Percentiles rank a stretch among this genome's conserved stretches.
Evolutionary conservation across 2,113 vertebrate genomes (phyloP).

Genomic region (Trogon surrucura): DNA sequence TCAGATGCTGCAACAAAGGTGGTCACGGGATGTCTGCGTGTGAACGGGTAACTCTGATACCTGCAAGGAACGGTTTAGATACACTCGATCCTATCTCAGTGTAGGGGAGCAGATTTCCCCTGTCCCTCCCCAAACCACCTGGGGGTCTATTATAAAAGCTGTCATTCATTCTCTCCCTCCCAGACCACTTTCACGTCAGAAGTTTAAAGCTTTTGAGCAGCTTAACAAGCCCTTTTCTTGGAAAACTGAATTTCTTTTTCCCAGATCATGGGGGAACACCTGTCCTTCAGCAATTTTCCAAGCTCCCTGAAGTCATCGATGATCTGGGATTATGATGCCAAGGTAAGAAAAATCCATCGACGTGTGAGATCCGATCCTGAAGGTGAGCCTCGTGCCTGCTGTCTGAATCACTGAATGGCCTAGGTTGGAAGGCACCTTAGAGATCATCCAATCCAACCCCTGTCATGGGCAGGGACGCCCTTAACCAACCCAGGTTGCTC

Average conservation of each 20-base stretch:
- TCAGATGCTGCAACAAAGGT: background rate
- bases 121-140: background rate
- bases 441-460: no score
- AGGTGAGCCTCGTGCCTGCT: background rate
- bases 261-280: background rate
- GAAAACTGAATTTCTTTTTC: background rate
- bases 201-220: background rate
- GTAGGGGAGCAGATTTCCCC: background rate
- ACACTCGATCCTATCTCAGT: accelerated
- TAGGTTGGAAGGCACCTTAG: no score
- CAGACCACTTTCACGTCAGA: background rate
- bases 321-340: background rate
- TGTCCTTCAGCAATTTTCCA: background rate
- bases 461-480: no score
- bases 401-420: background rate
- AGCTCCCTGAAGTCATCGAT: background rate
- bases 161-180: background rate
- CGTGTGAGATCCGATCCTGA: background rate
- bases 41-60: accelerated
- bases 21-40: background rate
- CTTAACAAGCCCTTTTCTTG: background rate
- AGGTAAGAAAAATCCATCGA: background rate
- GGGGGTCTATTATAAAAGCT: background rate
- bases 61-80: background rate
- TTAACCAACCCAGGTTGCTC: no score